Percentiles rank a stretch among this genome's conserved stretches.
Evolutionary conservation across 2,797 vertebrate genomes (phyloP).

Genomic region (Nyctibius grandis): DNA sequence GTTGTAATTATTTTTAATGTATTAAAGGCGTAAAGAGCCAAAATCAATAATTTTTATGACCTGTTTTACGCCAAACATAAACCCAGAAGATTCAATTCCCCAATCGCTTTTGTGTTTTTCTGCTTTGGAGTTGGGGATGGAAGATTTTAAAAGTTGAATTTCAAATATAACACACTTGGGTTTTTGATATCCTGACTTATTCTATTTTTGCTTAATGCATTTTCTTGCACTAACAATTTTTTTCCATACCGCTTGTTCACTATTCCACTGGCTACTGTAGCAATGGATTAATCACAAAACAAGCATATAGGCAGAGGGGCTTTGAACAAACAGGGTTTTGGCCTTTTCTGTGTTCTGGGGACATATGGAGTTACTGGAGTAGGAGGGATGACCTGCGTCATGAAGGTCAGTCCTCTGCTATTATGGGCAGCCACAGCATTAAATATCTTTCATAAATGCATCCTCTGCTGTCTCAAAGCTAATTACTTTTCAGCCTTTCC

Average conservation of each 20-base stretch:
- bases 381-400: slow-evolving; percentile 9
- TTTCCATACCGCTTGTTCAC: neutral
- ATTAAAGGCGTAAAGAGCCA: neutral
- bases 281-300: neutral
- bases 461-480: neutral
- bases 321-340: neutral
- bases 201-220: neutral
- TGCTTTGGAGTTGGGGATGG: neutral
- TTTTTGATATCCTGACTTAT: neutral
- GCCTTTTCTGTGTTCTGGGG: neutral
- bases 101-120: neutral
- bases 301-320: neutral
- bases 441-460: slow-evolving; percentile 20
- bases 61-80: slow-evolving; percentile 47
- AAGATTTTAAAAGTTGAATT: neutral
- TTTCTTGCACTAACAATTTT: neutral
- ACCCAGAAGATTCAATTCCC: neutral
- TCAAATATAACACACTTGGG: neutral
- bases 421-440: slow-evolving; percentile 16
- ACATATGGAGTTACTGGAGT: neutral
- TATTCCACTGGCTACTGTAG: neutral
- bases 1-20: slow-evolving; percentile 32
- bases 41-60: slow-evolving; percentile 57
- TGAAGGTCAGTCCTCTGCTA: slow-evolving; percentile 10
- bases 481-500: neutral